Evolutionary conservation across 2,888 invertebrate species (phyloP).

Genomic region (Mamestra brassicae): DNA sequence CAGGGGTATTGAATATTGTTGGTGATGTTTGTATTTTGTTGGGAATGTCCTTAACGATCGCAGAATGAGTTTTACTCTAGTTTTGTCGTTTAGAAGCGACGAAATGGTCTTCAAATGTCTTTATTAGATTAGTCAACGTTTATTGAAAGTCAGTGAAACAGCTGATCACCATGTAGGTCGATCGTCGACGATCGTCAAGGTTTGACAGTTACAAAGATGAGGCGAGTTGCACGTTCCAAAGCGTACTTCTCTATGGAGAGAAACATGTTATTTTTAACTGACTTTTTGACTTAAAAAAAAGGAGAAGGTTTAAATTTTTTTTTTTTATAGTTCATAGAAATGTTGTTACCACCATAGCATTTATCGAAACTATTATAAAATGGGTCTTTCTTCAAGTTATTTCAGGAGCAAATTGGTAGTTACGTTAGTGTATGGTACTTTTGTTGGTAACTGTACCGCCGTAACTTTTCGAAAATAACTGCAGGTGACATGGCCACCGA

Average conservation of each 20-base stretch:
- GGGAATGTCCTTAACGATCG: background rate
- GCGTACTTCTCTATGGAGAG: too few species aligned
- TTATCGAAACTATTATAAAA: background rate
- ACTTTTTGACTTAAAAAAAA: too few species aligned
- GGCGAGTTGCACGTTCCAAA: too few species aligned
- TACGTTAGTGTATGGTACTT: too few species aligned
- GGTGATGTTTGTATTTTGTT: constrained; percentile 3
- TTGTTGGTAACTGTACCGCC: background rate
- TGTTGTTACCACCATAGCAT: background rate
- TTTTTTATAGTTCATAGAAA: background rate
- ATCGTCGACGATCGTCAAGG: too few species aligned
- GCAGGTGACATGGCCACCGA: background rate
- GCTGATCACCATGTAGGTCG: too few species aligned
- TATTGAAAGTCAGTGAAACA: too few species aligned
- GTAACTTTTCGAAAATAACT: background rate
- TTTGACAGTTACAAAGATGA: too few species aligned
- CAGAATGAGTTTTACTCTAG: background rate
- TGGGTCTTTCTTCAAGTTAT: background rate
- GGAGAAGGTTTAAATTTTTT: too few species aligned
- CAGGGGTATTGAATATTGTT: constrained; percentile 19
- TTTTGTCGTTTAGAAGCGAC: background rate
- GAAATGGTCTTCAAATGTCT: background rate
- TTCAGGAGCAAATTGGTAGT: background rate
- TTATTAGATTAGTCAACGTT: too few species aligned
- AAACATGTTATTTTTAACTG: too few species aligned